Evolutionary conservation across 2,113 vertebrate genomes (phyloP), one percentile per base, ranked within the genome.

Genomic region (Muscicapa adusta): DNA sequence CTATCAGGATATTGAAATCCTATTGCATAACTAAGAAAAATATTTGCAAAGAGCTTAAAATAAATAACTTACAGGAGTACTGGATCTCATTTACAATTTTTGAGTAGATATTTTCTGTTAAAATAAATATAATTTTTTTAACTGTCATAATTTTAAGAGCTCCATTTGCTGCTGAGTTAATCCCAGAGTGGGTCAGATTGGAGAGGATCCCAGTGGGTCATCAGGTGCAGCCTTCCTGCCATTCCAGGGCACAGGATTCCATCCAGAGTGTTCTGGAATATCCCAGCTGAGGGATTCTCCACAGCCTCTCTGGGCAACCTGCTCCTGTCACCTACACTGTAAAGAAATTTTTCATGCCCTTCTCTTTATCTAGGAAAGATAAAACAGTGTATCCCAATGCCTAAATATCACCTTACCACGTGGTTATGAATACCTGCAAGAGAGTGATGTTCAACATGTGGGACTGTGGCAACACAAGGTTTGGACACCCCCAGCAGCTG

Each of bases 361-460:
- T 43, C 29, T 62, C 36, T 18, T 31, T 10, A 65, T 20, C 61
- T 62, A 11, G 33, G 17, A 33, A 51, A 74, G 36, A 57, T 10
- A 29, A 75, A 63, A 11, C 8, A 29, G 12, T 9, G 5, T 4
- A 42, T 6, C 16, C 70, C 38, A 12, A 14, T 8, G 18, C 20
- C 20, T 43, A 68, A 60, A 51, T 26, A 63, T 14, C 14, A 33
- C 40, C 13, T 70, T 19, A 19, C 7, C 58, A 45, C 14, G 2
- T 0, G 3, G 38, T 40, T 19, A 34, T 24, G 26, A 50, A n/a
- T 8, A 8, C 5, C 23, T 60, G 11, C 13, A 72, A 5, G 2
- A 48, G 14, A 58, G 9, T 3, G 22, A 38, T 26, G 43, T 18
- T 79, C 45, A 65, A n/a, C 31, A 26, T 4, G 3, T 5, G 8